Conservation (phyloP, 2,113 vertebrate species). For the mouse (Mus musculus) region DNA sequence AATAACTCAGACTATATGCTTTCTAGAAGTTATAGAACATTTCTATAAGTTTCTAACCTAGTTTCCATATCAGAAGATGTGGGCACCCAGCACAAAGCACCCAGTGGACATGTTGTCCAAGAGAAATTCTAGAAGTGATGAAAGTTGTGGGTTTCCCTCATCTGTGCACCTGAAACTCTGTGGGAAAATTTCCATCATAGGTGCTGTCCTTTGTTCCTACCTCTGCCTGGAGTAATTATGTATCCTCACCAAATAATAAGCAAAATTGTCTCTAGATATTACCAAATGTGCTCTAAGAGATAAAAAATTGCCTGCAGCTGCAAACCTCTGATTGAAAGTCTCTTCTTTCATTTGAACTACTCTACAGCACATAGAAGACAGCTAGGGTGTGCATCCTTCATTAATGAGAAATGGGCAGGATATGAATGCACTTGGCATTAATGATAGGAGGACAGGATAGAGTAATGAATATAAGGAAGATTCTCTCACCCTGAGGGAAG, state of each 20-base stretch:
- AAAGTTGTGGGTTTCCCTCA: background rate
- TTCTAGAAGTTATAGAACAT: background rate
- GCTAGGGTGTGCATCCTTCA: background rate
- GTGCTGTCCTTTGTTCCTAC: background rate
- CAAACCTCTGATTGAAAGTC: background rate
- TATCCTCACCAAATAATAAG: background rate
- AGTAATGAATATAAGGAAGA: background rate
- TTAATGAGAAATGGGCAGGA: too few relatives aligned
- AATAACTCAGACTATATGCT: background rate
- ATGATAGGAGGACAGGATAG: background rate
- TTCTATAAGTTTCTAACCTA: background rate
- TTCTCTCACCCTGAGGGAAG: background rate
- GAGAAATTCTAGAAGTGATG: background rate
- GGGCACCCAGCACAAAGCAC: background rate
- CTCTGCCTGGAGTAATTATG: background rate
- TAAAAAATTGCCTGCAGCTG: background rate
- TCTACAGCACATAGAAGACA: background rate
- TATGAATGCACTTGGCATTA: background rate
- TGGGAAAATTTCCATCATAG: background rate
- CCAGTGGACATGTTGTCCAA: background rate
- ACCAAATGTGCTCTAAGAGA: background rate
- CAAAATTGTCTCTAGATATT: background rate
- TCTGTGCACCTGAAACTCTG: background rate
- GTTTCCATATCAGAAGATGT: background rate
- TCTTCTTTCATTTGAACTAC: background rate